Base-by-base conservation (phyloP, 53 echinoderm and acorn worm species). In the Crossaster papposus region DNA sequence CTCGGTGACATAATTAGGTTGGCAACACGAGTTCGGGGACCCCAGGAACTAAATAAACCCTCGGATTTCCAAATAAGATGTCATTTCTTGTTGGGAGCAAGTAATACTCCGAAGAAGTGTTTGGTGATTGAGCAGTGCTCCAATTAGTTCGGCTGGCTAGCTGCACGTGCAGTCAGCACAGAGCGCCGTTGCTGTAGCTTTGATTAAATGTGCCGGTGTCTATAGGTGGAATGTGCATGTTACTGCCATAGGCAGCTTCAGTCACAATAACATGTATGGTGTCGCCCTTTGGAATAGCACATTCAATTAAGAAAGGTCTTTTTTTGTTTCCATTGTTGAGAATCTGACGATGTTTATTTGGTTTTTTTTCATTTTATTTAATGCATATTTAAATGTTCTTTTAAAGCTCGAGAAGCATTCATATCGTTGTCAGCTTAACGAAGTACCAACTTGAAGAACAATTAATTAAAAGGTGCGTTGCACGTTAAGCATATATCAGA, bases 11-110 rank as follows among this genome's bases (percentile, higher is more conserved):
- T 24, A 64, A 51, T 13, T 52, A 14, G 72, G 85, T 29, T 72
- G 34, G 72, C 51, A 38, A 31, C 30, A 20, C 31, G 72, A 51
- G 85, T 52, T 72, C 72, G 72, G 54, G 10, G 53, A 53, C 85
- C 85, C 44, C 14, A 28, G 54, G 53, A 85, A 85, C 72, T 72
- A 73, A 72, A 72, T 85, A 72, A 85, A 85, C 70, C 51, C 83
- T 70, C 17, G 83, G 31, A 85, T 34, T 76, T 34, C 75, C 87
- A 72, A 87, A 87, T 87, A 63, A 87, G 87, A 87, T 87, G 87
- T 55, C 87, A 87, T 58, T 51, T 30, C 87, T 87, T 76, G 75
- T 58, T 36, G 24, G 87, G 76, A 87, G 58, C 75, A 26, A 77
- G 85, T 85, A 51, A 85, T 72, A 37, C 85, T 34, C 23, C 72